Base-by-base conservation (phyloP, 1,140 invertebrate species). In the Drosophila burlai region DNA sequence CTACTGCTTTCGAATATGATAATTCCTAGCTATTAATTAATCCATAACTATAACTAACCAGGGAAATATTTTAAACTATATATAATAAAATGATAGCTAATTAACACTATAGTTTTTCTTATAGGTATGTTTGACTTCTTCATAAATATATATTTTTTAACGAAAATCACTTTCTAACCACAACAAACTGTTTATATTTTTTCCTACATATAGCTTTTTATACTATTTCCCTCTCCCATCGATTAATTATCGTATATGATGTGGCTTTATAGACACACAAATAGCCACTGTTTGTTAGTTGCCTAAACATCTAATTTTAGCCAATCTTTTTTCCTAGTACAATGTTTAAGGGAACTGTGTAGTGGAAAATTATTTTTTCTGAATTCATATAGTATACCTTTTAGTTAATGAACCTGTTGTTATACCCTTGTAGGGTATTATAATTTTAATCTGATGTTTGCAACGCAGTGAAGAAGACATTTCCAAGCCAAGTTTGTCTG, bases 221-320 rank as follows among this genome's bases (percentile, higher is more conserved):
- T 18, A 18, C 10, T 18, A 38, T 38, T 49, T 15, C 10, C 43
- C 31, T 11, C 16, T 16, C 0, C 31, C 26, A 52, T 31, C 26
- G 40, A 38, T 58, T 34, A 29, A 43, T 50, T 34, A 49, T 43
- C 36, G 52, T 38, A 50, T 73, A 72, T n/a, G 42, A 21, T 42
- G 36, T 36, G 47, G 8, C 7, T 74, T 72, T 74, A 75, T 75
- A 36, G 69, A 16, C 24, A 24, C 36, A 75, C 74, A 75, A 76
- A 76, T 47, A 58, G 15, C 21, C 38, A 52, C 29, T 71, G 36
- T 50, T 65, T 21, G 21, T 21, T 50, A 59, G 43, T 34, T 49
- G 40, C 24, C 38, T 43, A 11, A 13, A 49, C 16, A 16, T 38
- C 49, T 75, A 74, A 74, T 49, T 74, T 57, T 75, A 74, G 67